Evolutionary conservation across 2,113 vertebrate genomes (phyloP), one percentile per base, ranked within the genome.

Genomic region (Lichenostomus cassidix): DNA sequence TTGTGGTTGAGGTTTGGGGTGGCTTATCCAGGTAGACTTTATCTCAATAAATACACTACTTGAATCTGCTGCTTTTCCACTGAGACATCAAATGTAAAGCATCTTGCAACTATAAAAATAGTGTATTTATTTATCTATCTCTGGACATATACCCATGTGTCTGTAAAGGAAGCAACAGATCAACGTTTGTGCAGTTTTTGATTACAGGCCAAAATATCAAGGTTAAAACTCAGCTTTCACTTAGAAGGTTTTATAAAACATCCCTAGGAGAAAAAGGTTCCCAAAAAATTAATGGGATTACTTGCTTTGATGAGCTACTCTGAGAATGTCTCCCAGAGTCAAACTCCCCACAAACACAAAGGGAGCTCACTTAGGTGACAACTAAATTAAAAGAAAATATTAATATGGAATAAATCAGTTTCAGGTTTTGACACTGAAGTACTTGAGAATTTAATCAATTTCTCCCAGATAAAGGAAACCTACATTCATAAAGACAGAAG

Each of bases 61-160:
- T 33, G 19, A 67, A 74, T 47, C 29, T 67, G 47, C 50, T 70
- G 39, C 67, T 80, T 83, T 88, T 62, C 49, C 53, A 50, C 20
- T 20, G 46, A 65, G 24, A 56, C 6, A 55, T 84, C 68, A 33
- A 55, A 89, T 29, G 53, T 83, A 64, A 86, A 92, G 60, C 37
- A 85, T 25, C 28, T 25, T 74, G 29, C 12, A 82, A 76, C 79
- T 39, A 87, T 5, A 74, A 83, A 80, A 86, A 29, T 1, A 10
- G n/a, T 7, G 5, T 24, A n/a, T 78, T 89, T 41, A 59, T 59
- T 50, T 70, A 14, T 49, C 14, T 47, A 13, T n/a, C 46, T 87
- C n/a, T 63, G 10, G 47, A 77, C 14, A 58, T 11, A 58, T 1
- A 50, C 0, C 1, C 18, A 49, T 1, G 1, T 28, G 23, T 42